phyloP scores from a whole-genome alignment of 2,113 vertebrate genomes.

The Grantiella picta region DNA sequence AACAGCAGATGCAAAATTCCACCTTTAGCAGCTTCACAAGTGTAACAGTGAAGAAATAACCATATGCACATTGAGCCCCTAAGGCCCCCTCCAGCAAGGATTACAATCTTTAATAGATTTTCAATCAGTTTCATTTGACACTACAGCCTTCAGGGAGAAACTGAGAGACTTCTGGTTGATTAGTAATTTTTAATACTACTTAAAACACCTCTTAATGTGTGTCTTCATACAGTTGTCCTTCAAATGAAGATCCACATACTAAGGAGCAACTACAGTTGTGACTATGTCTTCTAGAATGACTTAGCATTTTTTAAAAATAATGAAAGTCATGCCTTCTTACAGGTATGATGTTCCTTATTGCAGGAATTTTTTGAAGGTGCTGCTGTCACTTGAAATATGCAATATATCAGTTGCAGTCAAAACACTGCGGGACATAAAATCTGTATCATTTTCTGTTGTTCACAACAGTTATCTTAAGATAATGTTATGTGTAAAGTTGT shows the following conservation, averaged over 20 bases:
- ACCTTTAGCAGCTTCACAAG: background rate
- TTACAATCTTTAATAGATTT: background rate
- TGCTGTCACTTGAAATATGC: background rate
- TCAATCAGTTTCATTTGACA: background rate
- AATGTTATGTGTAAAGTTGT: background rate
- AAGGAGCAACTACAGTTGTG: background rate
- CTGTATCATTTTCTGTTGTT: background rate
- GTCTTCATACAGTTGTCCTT: background rate
- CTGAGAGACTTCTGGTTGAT: background rate
- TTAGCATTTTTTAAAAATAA: background rate
- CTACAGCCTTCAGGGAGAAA: background rate
- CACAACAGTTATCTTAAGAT: background rate
- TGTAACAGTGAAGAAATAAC: background rate
- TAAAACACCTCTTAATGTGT: background rate
- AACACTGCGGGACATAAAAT: background rate
- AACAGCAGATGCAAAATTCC: background rate
- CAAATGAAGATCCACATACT: rapidly evolving
- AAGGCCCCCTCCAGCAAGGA: background rate
- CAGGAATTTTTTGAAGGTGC: background rate
- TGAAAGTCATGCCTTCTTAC: background rate
- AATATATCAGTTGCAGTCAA: background rate
- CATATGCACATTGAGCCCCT: background rate
- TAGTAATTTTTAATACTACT: background rate
- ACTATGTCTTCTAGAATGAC: background rate
- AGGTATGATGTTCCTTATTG: background rate